Conservation (phyloP, 2,113 vertebrate species). For the Aegotheles bennettii region DNA sequence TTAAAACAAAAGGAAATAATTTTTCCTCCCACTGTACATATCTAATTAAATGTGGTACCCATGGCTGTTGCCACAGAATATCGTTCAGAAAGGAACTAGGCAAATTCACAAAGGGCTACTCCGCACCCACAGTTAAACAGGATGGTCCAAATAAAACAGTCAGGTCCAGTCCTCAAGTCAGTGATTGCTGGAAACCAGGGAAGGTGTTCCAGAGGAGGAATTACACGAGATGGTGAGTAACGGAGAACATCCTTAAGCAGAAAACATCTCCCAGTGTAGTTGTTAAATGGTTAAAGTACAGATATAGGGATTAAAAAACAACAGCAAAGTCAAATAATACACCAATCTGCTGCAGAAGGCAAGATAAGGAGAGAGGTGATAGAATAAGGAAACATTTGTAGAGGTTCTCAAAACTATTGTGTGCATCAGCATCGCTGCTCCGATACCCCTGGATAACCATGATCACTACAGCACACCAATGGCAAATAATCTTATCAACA, state of each 20-base stretch:
- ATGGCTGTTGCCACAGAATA: background rate
- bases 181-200: background rate
- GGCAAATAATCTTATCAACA: background rate
- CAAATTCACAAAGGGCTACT: background rate
- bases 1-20: background rate
- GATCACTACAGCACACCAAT: background rate
- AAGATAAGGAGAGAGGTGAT: background rate
- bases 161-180: background rate
- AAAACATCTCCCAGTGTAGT: background rate
- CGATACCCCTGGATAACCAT: background rate
- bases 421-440: background rate
- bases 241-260: background rate
- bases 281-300: background rate
- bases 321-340: background rate
- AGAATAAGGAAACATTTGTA: background rate
- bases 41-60: background rate
- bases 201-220: background rate
- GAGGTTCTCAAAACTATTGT: background rate
- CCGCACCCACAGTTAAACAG: background rate
- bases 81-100: accelerated
- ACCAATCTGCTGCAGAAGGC: no score
- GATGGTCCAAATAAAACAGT: background rate
- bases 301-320: background rate
- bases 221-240: accelerated
- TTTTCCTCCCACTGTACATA: background rate